Percentiles rank a stretch among this genome's conserved stretches.
Conservation (phyloP, 2,888 invertebrate species). For the Dryobota labecula region DNA sequence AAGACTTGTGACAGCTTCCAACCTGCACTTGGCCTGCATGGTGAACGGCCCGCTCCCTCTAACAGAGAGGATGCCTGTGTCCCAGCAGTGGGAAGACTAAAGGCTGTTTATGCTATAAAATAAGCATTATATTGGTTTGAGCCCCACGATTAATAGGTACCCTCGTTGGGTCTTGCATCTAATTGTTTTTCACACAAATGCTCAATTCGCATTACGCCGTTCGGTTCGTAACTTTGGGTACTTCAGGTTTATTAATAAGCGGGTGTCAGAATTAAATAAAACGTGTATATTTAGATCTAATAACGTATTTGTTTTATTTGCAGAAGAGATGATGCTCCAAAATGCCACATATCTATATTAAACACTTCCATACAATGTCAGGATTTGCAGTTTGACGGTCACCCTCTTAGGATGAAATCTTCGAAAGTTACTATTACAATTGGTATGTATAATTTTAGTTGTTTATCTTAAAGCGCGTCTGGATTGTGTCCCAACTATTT, state of each 20-base stretch:
- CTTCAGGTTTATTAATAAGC: too few species aligned
- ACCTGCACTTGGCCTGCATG: too few species aligned
- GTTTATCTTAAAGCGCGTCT: background rate
- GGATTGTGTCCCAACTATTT: background rate
- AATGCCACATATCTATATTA: slow-evolving; percentile 9
- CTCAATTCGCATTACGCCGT: background rate
- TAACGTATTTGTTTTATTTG: background rate
- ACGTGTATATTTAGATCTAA: background rate
- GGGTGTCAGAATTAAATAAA: background rate
- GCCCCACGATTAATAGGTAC: too few species aligned
- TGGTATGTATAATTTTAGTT: background rate
- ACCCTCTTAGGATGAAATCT: slow-evolving; percentile 4
- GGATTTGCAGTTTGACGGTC: background rate
- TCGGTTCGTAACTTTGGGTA: background rate
- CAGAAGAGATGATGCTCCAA: slow-evolving; percentile 12
- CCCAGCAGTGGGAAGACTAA: too few species aligned
- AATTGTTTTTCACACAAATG: background rate
- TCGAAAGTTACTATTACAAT: slow-evolving; percentile 11
- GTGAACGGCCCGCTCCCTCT: too few species aligned
- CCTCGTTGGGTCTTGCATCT: background rate
- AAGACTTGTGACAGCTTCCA: too few species aligned
- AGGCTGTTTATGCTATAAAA: too few species aligned
- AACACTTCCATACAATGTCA: background rate
- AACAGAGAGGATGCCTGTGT: too few species aligned
- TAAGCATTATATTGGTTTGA: too few species aligned